Base-by-base conservation (phyloP, 2,113 vertebrate genomes). In the Sylvicapra grimmia region DNA sequence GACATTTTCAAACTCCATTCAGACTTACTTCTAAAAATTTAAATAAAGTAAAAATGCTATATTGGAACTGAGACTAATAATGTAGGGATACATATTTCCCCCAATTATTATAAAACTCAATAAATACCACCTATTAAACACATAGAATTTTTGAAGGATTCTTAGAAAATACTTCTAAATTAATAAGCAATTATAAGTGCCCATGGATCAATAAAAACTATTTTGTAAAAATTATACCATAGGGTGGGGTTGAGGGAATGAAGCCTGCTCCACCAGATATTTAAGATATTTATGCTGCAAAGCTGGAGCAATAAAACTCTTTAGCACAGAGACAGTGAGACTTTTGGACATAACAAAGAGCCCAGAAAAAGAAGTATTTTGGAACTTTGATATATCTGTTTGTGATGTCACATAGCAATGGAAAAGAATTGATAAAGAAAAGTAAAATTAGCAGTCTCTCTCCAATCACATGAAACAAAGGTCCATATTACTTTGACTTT, bases 171-270 rank as follows among this genome's bases (percentile, higher is more conserved):
- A 1, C 47, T 88, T 93, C 15, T 33, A 29, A 79, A 56, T 93
- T 40, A 44, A 27, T 58, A 11, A 53, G 1, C 53, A 14, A 65
- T 53, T 68, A 54, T 36, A 40, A 54, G 59, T 18, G 9, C 40
- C 21, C 0, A 25, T 75, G 16, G 92, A 77, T 75, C 75, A 21
- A 13, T 82, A 31, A 47, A 84, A 86, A 25, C 5, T 88, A n/a
- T 56, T 82, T 91, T 94, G n/a, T 44, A 19, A 27, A 90, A 86
- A 16, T 56, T 63, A 61, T 29, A 33, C 3, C 25, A 18, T 65
- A 2, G 1, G 13, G 2, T 47, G 29, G 9, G 31, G 18, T 6
- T 18, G 29, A 33, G 18, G 3, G 21, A 79, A 15, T 14, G 2
- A 86, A 54, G 1, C 0, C 2, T 89, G 3, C 31, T 86, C 6